phyloP scores from a whole-genome alignment of 2,797 vertebrate genomes.

The Sebastes cheni region DNA sequence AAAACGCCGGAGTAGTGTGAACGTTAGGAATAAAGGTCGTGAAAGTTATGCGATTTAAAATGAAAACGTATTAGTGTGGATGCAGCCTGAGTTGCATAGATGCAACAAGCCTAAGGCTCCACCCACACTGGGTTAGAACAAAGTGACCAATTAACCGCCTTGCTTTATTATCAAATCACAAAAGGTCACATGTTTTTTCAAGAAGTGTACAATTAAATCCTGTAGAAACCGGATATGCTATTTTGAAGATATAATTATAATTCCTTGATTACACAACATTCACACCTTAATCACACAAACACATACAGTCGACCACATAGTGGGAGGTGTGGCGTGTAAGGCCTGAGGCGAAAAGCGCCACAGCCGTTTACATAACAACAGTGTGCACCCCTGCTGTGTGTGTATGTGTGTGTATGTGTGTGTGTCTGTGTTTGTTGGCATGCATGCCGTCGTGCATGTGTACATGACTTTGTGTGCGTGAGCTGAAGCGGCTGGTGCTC shows the following conservation, averaged over 20 bases:
- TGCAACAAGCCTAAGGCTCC: neutral
- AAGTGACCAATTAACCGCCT: neutral
- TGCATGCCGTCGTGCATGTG: neutral
- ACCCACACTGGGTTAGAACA: neutral
- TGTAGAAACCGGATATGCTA: neutral
- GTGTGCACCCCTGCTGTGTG: slow-evolving; percentile 10
- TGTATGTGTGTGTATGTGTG: neutral
- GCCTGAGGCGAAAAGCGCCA: slow-evolving; percentile 40
- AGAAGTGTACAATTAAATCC: neutral
- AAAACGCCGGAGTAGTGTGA: no score
- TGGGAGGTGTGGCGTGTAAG: slow-evolving; percentile 58
- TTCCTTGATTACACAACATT: slow-evolving; percentile 40
- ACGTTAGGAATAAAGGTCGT: no score
- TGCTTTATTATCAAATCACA: neutral
- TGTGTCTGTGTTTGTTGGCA: neutral
- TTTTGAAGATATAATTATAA: slow-evolving; percentile 18
- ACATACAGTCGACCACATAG: slow-evolving; percentile 22
- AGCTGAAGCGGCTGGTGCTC: neutral
- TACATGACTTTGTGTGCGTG: slow-evolving; percentile 10
- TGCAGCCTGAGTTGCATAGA: neutral
- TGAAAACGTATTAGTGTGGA: no score
- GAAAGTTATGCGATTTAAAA: no score
- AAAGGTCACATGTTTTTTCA: neutral
- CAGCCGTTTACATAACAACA: slow-evolving; percentile 55
- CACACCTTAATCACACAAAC: slow-evolving; percentile 50